A percentile compares a stretch with the other conserved stretches of the same genome.
phyloP scores from a whole-genome alignment of 2,888 invertebrate species.

The Eucera pruinosa region DNA sequence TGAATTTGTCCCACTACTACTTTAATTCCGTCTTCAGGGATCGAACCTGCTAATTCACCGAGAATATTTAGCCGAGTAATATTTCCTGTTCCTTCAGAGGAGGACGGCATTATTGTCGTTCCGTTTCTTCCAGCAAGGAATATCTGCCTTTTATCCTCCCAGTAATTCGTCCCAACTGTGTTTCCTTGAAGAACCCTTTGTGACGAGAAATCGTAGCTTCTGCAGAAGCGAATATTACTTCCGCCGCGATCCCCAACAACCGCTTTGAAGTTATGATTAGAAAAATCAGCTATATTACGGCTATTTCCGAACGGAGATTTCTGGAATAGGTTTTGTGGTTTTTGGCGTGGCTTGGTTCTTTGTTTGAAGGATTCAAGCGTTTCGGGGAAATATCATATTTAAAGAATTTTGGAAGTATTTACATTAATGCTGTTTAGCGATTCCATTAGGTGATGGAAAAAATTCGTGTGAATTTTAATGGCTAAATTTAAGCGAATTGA shows the following conservation, averaged over 20 bases:
- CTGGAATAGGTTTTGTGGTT: background rate
- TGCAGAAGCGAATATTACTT: constrained; percentile 39
- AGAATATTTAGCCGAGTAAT: constrained; percentile 43
- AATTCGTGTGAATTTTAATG: too few relatives aligned
- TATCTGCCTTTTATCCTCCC: constrained; percentile 15
- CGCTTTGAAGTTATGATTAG: constrained; percentile 34
- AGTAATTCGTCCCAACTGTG: constrained; percentile 29
- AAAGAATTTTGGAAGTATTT: too few relatives aligned
- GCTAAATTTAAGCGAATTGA: too few relatives aligned
- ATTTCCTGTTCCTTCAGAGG: constrained; percentile 20
- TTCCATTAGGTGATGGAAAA: too few relatives aligned
- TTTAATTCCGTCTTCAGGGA: constrained; percentile 18
- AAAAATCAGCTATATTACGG: background rate
- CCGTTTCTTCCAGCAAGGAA: constrained; percentile 20
- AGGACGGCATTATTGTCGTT: constrained; percentile 31
- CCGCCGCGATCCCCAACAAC: constrained; percentile 9
- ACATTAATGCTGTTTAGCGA: too few relatives aligned
- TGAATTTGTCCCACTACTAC: too few relatives aligned
- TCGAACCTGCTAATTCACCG: constrained; percentile 29
- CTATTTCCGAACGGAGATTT: background rate
- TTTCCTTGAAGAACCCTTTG: constrained; percentile 28
- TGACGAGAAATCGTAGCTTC: constrained; percentile 2
- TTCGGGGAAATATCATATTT: too few relatives aligned
- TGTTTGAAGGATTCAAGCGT: too few relatives aligned
- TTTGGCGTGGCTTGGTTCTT: too few relatives aligned